phyloP scores from a whole-genome alignment of 2,797 vertebrate species.

The Psittacula echo region DNA sequence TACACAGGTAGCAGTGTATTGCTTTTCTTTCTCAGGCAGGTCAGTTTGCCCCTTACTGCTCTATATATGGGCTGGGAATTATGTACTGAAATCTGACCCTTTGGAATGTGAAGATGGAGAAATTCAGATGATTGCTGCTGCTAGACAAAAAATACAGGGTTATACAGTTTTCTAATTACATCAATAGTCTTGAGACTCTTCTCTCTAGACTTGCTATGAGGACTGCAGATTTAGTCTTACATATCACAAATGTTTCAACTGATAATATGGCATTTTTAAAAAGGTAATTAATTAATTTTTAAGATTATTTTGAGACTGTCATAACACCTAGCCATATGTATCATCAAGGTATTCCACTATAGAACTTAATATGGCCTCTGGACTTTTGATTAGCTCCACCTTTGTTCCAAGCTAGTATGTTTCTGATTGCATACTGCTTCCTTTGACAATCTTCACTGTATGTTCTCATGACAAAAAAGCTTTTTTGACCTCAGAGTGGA shows the following conservation, averaged over 20 bases:
- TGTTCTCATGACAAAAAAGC: not conserved
- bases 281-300: not conserved
- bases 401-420: not conserved
- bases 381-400: not conserved
- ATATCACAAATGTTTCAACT: not conserved
- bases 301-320: not conserved
- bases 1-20: slow-evolving; percentile 59
- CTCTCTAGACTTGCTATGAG: not conserved
- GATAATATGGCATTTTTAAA: not conserved
- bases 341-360: not conserved
- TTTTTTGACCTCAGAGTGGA: not conserved
- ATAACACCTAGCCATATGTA: accelerated
- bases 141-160: not conserved
- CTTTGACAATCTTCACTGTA: not conserved
- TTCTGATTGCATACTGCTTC: not conserved
- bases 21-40: slow-evolving; percentile 53
- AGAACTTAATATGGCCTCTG: not conserved
- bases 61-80: not conserved
- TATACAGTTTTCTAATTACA: not conserved
- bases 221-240: not conserved
- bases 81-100: not conserved
- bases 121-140: not conserved
- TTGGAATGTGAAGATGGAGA: not conserved
- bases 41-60: not conserved
- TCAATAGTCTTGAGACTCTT: not conserved